Evolutionary conservation across 2,888 invertebrate species (phyloP), one percentile per base, ranked within the genome.

Genomic region (Polydrusus cervinus): DNA sequence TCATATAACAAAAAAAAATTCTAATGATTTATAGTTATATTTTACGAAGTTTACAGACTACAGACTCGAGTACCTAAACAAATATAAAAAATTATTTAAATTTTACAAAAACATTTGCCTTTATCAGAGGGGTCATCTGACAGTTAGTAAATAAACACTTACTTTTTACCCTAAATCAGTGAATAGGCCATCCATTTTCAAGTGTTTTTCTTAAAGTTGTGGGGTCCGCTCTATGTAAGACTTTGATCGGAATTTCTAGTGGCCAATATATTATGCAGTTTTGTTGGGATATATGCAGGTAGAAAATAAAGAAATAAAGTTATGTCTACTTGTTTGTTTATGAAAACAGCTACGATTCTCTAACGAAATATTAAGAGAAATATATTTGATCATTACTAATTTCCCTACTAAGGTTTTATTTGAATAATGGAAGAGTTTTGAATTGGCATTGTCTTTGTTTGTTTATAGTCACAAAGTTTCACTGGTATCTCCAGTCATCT

Each of bases 151-250:
- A 67, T 73, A 73, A 73, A 65, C 73, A 73, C 49, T 47, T 18
- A 25, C 65, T 73, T 72, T 72, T 73, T 49, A 65, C 55, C 49
- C 47, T 30, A 67, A 74, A 64, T 55, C 75, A 70, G 60, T 71
- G 71, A 71, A 75, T 75, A 65, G 49, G 64, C 68, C 49, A 43
- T 70, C 57, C 30, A 47, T 16, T 11, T 49, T 70, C 25, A 55
- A 75, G 75, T 75, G 71, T 75, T 75, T 69, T 75, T 47, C 55
- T 75, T 70, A 71, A 45, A 74, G 70, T 66, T 71, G 75, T 75
- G 75, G 65, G 75, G 75, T 75, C 70, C 75, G 60, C 67, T 73
- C 64, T 3, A 43, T 30, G 51, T 66, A 64, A 49, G 13, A 64
- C 25, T 34, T 49, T 34, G 47, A 49, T 30, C 25, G 49, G 47